Percentiles rank a stretch among this genome's conserved stretches.
Conservation (phyloP, 2,888 invertebrate species). For the Linnaemya tessellans region DNA sequence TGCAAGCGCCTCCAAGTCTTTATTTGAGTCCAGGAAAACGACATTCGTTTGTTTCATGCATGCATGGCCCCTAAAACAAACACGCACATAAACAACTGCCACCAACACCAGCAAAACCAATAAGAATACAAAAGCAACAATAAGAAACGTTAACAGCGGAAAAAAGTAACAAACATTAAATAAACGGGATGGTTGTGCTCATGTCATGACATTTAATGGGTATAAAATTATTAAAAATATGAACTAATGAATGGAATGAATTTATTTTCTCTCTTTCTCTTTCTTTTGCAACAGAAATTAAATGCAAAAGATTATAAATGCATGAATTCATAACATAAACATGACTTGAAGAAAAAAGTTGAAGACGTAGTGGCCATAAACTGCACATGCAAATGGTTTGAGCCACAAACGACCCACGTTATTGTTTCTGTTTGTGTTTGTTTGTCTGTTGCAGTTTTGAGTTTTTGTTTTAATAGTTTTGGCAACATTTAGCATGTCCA, state of each 20-base stretch:
- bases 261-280: conserved; percentile 20
- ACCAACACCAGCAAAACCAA: conserved; percentile 25
- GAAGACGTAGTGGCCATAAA: conserved; percentile 27
- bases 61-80: conserved; percentile 47
- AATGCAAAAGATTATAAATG: conserved; percentile 41
- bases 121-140: not conserved
- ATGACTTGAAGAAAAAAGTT: conserved; percentile 13
- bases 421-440: not conserved
- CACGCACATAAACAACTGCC: conserved; percentile 64
- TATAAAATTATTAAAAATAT: conserved; percentile 71
- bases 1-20: conserved; percentile 68
- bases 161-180: conserved; percentile 8
- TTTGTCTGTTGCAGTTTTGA: not conserved
- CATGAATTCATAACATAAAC: conserved; percentile 49
- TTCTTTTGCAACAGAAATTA: conserved; percentile 16
- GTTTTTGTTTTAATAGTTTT: conserved; percentile 34
- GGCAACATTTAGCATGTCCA: conserved; percentile 50
- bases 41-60: conserved; percentile 22
- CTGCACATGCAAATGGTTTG: conserved; percentile 31
- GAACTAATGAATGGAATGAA: conserved; percentile 66
- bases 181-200: conserved; percentile 48
- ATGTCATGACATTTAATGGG: conserved; percentile 68
- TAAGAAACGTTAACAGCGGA: not conserved
- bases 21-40: conserved; percentile 37
- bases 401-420: conserved; percentile 42